Percentiles rank a stretch among this genome's conserved stretches.
Conservation (phyloP, 2,888 invertebrate genomes). For the Sarcophaga variegata region DNA sequence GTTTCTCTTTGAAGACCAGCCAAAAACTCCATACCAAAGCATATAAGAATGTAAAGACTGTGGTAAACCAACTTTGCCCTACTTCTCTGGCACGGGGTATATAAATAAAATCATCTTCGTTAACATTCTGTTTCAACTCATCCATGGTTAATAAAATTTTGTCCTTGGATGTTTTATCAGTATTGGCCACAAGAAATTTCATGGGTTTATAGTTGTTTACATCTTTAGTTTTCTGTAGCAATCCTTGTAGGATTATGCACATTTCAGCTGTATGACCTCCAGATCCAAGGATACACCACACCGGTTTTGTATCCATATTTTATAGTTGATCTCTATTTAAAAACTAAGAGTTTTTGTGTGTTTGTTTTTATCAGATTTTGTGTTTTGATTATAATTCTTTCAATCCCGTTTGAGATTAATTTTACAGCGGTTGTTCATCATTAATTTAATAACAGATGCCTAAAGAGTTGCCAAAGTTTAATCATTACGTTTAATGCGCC, state of each 20-base stretch:
- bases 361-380: neutral
- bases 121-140: conserved; percentile 78
- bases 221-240: conserved; percentile 78
- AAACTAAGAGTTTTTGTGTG: neutral
- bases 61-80: conserved; percentile 91
- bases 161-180: conserved; percentile 88
- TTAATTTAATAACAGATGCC: conserved; percentile 11
- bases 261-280: conserved; percentile 95
- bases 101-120: conserved; percentile 81
- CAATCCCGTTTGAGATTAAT: conserved; percentile 27
- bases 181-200: conserved; percentile 88
- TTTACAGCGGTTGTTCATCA: neutral
- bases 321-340: neutral
- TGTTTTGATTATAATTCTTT: conserved; percentile 20
- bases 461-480: conserved; percentile 17
- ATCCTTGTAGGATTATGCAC: conserved; percentile 86
- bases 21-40: conserved; percentile 88
- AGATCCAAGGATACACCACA: conserved; percentile 80
- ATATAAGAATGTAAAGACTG: conserved; percentile 89
- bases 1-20: conserved; percentile 86
- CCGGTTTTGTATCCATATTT: conserved; percentile 70
- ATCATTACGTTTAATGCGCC: no score
- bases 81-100: conserved; percentile 95
- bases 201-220: conserved; percentile 64
- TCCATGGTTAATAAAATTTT: conserved; percentile 85